A percentile compares a stretch with the other conserved stretches of the same genome.
Evolutionary conservation across 1,140 invertebrate species (phyloP).

Genomic region (Zophobas atratus): DNA sequence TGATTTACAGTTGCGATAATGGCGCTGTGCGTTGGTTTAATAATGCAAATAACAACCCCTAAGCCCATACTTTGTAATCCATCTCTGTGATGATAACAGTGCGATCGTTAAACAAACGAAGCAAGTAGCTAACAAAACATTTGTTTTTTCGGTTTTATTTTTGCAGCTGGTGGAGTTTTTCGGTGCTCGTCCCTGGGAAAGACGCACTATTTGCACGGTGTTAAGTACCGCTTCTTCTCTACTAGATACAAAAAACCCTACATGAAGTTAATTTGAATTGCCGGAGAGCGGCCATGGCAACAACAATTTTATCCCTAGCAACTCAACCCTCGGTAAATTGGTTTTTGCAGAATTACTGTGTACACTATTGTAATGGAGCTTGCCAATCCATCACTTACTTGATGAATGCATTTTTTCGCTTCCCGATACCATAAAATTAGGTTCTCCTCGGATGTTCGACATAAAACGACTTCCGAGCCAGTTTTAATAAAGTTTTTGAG

Average conservation of each 20-base stretch:
- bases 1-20: slow-evolving; percentile 34
- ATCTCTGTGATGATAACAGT: slow-evolving; percentile 1
- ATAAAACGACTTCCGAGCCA: slow-evolving; percentile 1
- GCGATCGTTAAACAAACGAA: slow-evolving; percentile 25
- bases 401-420: slow-evolving; percentile 20
- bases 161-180: background rate
- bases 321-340: background rate
- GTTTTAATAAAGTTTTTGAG: slow-evolving; percentile 40
- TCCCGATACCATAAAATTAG: slow-evolving; percentile 27
- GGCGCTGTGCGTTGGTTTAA: background rate
- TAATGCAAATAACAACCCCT: slow-evolving; percentile 17
- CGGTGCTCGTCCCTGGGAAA: background rate
- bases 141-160: background rate
- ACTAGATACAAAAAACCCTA: background rate
- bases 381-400: slow-evolving; percentile 33
- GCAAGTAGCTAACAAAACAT: slow-evolving; percentile 8
- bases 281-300: background rate
- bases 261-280: slow-evolving; percentile 23
- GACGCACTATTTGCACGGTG: slow-evolving; percentile 5
- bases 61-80: slow-evolving; percentile 6
- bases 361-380: slow-evolving; percentile 20
- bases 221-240: background rate
- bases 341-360: slow-evolving; percentile 14
- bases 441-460: slow-evolving; percentile 2
- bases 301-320: slow-evolving; percentile 1